phyloP scores from a whole-genome alignment of 2,797 vertebrate species.

The Phoeniculus purpureus region DNA sequence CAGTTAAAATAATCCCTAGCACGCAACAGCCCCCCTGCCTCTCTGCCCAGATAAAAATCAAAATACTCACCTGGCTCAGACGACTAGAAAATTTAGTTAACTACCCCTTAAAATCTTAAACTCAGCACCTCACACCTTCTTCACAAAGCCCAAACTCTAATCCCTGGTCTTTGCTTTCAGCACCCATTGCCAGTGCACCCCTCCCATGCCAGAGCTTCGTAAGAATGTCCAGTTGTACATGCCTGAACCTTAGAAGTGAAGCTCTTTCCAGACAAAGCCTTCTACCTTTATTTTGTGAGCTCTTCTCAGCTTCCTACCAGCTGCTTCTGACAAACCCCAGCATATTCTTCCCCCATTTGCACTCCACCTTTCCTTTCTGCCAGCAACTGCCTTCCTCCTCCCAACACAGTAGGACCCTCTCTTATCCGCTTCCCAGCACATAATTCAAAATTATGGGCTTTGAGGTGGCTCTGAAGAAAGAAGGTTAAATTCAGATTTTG shows the following conservation, averaged over 20 bases:
- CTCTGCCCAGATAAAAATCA: neutral
- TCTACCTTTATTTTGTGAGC: neutral
- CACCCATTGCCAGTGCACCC: neutral
- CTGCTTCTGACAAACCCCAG: neutral
- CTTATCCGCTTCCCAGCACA: neutral
- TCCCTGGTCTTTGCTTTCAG: neutral
- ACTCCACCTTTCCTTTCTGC: neutral
- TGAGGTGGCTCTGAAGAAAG: neutral
- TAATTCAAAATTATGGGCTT: neutral
- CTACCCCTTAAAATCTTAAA: neutral
- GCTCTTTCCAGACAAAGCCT: neutral
- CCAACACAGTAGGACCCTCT: neutral
- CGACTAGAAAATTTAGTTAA: neutral
- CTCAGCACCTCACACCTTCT: neutral
- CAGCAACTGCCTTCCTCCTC: neutral
- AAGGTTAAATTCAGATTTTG: conserved; percentile 5
- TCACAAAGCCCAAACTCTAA: neutral
- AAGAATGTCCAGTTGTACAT: neutral
- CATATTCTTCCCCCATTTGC: neutral
- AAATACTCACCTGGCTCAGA: neutral
- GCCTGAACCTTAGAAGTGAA: neutral
- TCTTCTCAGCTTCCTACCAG: neutral
- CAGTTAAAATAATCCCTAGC: neutral
- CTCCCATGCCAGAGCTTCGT: neutral
- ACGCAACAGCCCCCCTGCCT: neutral